Base-by-base conservation (phyloP, 2,797 vertebrate genomes). In the Brotogeris chrysoptera region DNA sequence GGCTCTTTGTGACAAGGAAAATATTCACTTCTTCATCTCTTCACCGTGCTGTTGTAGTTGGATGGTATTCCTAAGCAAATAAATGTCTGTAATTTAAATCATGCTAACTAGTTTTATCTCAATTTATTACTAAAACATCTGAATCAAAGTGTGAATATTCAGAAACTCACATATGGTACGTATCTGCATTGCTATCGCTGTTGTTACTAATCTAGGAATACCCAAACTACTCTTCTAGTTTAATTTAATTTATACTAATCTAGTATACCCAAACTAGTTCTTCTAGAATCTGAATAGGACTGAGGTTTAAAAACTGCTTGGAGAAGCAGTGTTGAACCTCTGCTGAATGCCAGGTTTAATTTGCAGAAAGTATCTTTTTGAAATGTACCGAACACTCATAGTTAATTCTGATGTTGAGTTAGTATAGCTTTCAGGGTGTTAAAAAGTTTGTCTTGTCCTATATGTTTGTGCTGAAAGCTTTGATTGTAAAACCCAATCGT, bases 161-260 rank as follows among this genome's bases (percentile, higher is more conserved):
- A 73, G 24, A 64, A 72, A n/a, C 2, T 1, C 7, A 18, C 0
- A 3, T 38, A 5, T 16, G 10, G 4, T 38, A 5, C 12, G 9
- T 21, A 9, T 63, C 13, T 32, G 3, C 25, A 28, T 30, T 52
- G 24, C 18, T 15, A 32, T 64, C 20, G 5, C 19, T 64, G 8
- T 57, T 18, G 12, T 47, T 52, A 30, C 55, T 81, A 27, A n/a
- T 32, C 17, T 44, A 38, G 28, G 8, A 23, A 23, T 41, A 44
- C 8, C 3, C 30, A 53, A 66, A 70, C 4, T 14, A 70, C 80
- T 80, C n/a, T 57, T 13, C 19, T 78, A 52, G 10, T n/a, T n/a
- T n/a, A n/a, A n/a, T n/a, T n/a, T n/a, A n/a, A n/a, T n/a, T n/a
- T n/a, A n/a, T 52, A 30, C 55, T 81, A 27, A n/a, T 32, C 17